Conservation (phyloP, 2,888 invertebrate genomes). For the Tinea trinotella region DNA sequence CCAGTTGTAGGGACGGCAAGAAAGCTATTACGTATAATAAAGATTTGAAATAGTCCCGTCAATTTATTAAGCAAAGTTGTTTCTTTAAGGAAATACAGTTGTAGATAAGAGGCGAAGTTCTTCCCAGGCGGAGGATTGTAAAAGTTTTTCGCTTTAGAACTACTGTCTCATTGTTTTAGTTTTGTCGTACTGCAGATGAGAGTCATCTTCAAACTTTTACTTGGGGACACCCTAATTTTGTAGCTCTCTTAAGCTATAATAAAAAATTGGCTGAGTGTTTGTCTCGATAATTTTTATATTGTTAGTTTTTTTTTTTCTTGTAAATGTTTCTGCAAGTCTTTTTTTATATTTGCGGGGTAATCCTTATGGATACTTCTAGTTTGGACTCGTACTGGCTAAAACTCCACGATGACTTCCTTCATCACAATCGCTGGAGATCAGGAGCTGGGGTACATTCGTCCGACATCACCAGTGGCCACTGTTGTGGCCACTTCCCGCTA, state of each 20-base stretch:
- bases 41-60: slow-evolving; percentile 6
- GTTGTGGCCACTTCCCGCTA: too few relatives aligned
- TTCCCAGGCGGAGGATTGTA: slow-evolving; percentile 33
- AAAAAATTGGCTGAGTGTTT: background rate
- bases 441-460: too few relatives aligned
- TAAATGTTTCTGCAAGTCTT: too few relatives aligned
- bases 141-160: slow-evolving; percentile 54
- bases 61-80: slow-evolving; percentile 15
- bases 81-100: slow-evolving; percentile 18
- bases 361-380: too few relatives aligned
- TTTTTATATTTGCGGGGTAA: too few relatives aligned
- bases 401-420: too few relatives aligned
- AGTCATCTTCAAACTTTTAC: slow-evolving; percentile 18
- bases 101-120: slow-evolving; percentile 18
- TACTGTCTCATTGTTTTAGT: slow-evolving; percentile 45
- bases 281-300: background rate
- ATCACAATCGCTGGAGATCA: too few relatives aligned
- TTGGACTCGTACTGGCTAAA: too few relatives aligned
- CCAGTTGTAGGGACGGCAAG: slow-evolving; percentile 22
- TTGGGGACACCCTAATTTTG: slow-evolving; percentile 12
- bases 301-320: background rate
- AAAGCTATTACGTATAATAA: slow-evolving; percentile 19
- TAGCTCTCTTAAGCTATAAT: slow-evolving; percentile 6
- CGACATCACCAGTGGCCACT: too few relatives aligned
- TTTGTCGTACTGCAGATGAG: slow-evolving; percentile 26